Evolutionary conservation across 2,113 vertebrate species (phyloP).

Genomic region (Eubucco bourcierii): DNA sequence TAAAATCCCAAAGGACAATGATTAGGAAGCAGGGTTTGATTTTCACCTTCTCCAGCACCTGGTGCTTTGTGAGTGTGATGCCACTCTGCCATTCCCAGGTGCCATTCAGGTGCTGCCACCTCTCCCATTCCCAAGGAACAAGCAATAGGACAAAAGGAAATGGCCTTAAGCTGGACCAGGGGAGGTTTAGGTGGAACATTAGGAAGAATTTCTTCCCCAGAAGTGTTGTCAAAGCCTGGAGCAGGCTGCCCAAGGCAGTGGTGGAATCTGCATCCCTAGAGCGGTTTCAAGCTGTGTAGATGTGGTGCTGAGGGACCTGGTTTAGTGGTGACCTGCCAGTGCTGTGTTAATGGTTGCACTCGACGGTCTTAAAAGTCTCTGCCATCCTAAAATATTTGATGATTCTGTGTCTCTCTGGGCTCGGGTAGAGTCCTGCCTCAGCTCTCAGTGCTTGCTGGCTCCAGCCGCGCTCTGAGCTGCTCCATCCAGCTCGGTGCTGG

Average conservation of each 20-base stretch:
- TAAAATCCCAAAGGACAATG: fast-evolving
- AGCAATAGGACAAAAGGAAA: neutral
- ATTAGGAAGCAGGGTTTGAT: neutral
- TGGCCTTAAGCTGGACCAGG: neutral
- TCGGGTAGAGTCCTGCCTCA: neutral
- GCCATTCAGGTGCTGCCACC: no score
- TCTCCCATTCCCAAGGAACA: neutral
- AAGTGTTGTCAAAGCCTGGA: no score
- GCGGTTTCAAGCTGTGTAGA: no score
- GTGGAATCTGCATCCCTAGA: no score
- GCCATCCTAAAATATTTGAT: no score
- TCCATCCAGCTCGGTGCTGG: neutral
- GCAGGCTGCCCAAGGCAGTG: no score
- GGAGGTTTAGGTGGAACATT: no score
- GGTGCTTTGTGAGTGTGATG: neutral
- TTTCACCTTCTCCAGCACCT: fast-evolving
- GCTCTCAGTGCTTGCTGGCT: neutral
- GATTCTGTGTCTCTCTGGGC: neutral
- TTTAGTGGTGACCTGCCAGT: neutral
- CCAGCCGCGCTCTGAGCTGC: neutral
- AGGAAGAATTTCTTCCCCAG: no score
- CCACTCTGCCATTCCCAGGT: neutral
- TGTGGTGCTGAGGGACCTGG: no score
- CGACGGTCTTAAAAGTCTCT: no score
- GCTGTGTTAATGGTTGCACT: neutral